Conservation (phyloP, 2,797 vertebrate genomes). For the Tragopan temminckii region DNA sequence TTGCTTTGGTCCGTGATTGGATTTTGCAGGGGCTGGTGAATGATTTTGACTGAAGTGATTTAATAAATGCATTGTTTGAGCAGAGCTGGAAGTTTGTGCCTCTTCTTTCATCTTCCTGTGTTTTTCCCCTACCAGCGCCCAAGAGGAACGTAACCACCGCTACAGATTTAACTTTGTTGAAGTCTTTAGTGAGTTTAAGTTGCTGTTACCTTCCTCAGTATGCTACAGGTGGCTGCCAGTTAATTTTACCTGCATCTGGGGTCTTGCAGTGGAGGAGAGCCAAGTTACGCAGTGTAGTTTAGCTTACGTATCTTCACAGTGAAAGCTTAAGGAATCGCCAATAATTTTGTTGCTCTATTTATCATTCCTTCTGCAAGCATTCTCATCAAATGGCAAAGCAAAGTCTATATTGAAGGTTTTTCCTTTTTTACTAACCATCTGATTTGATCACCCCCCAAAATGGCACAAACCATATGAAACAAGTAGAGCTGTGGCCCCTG, state of each 20-base stretch:
- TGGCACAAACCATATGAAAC: conserved; percentile 17
- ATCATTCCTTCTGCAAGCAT: not conserved
- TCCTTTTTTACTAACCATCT: conserved; percentile 3
- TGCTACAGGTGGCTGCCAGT: not conserved
- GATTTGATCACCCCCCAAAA: conserved; percentile 31
- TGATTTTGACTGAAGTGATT: conserved; percentile 13
- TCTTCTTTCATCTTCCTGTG: not conserved
- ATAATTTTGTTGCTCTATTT: not conserved
- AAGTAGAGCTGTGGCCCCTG: conserved; percentile 48
- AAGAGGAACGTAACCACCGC: not conserved
- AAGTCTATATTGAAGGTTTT: conserved; percentile 2
- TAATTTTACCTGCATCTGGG: not conserved
- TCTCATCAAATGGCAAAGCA: not conserved
- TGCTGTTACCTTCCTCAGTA: not conserved
- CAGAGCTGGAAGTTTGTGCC: not conserved
- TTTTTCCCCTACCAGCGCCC: not conserved
- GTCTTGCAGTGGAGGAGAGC: not conserved
- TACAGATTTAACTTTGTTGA: not conserved
- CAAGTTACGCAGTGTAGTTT: not conserved
- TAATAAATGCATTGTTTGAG: conserved; percentile 27
- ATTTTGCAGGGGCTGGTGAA: conserved; percentile 25
- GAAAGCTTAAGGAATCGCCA: not conserved
- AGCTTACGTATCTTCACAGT: not conserved
- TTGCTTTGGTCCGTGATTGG: not conserved
- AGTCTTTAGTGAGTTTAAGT: not conserved